Percentiles rank a stretch among this genome's conserved stretches.
These are phyloP conservation scores for Arizona elegans DNA, from an alignment of 2,113 vertebrate genomes.

Conservation along the genomic window DNA sequence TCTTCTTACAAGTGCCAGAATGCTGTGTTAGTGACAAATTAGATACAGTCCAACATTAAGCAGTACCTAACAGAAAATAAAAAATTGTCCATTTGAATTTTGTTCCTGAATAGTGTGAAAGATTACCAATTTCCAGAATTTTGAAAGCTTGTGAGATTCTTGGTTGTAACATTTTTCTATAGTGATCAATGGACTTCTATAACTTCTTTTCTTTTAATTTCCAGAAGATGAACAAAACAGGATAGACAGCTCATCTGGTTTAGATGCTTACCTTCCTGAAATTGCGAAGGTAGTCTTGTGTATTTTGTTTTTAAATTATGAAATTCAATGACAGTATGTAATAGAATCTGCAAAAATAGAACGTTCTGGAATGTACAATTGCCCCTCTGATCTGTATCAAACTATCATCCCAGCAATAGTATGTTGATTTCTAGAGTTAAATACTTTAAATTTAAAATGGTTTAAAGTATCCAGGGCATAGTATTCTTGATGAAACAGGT, in stretches of 20 bases:
- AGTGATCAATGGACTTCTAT: not conserved
- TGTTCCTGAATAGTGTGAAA: not conserved
- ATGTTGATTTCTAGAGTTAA: not conserved
- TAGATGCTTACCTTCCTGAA: constrained; percentile 90
- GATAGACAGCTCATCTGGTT: constrained; percentile 85
- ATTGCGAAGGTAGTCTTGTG: constrained; percentile 70
- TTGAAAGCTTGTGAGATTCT: not conserved
- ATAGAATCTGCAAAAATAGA: not conserved
- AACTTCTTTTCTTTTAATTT: constrained; percentile 55
- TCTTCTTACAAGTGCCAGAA: not conserved
- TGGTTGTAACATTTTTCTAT: not conserved
- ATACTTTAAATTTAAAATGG: not conserved
- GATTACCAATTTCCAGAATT: not conserved
- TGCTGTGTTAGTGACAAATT: not conserved
- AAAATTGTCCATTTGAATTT: not conserved
- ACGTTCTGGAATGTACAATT: not conserved
- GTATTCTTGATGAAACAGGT: not conserved
- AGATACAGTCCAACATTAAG: not conserved
- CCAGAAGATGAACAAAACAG: constrained; percentile 93
- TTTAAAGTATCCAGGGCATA: not conserved
- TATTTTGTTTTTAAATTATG: not conserved
- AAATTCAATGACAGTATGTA: not conserved
- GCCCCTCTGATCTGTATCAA: not conserved
- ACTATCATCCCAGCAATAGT: not conserved
- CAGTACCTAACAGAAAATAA: not conserved